Conservation (phyloP, 1,140 invertebrate genomes). For the Calliopsis andreniformis region DNA sequence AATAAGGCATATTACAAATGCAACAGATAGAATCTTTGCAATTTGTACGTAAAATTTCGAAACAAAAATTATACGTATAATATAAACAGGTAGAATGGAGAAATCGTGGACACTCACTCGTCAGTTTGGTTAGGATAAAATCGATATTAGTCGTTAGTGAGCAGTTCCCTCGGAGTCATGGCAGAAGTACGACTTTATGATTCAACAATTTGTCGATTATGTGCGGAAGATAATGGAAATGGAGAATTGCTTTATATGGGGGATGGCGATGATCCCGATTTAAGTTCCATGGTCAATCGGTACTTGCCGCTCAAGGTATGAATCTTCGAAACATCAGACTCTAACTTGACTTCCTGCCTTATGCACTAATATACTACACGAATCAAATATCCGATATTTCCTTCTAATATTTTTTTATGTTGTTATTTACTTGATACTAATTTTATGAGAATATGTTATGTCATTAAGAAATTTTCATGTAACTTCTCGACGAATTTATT, state of each 20-base stretch:
- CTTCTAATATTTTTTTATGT: not conserved
- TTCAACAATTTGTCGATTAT: conserved; percentile 87
- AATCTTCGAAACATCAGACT: conserved; percentile 73
- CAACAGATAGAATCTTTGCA: not conserved
- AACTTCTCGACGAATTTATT: not conserved
- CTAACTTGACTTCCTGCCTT: conserved; percentile 84
- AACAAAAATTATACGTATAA: not conserved
- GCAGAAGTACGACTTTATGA: conserved; percentile 82
- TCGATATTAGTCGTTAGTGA: conserved; percentile 40
- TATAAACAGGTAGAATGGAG: not conserved
- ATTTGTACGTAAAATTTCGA: not conserved
- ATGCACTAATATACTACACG: conserved; percentile 69
- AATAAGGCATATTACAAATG: not conserved
- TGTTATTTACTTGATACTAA: not conserved
- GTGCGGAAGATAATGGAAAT: conserved; percentile 86
- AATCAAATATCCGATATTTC: conserved; percentile 71
- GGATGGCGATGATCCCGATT: conserved; percentile 83
- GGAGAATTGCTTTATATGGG: conserved; percentile 84
- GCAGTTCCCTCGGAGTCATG: conserved; percentile 58
- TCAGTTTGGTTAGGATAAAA: conserved; percentile 50
- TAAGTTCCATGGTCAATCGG: conserved; percentile 85
- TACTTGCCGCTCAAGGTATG: conserved; percentile 88
- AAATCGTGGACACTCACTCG: conserved; percentile 24
- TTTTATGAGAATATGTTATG: conserved; percentile 4
- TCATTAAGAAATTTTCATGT: not conserved